Percentiles rank a stretch among this genome's conserved stretches.
Conservation (phyloP, 2,888 invertebrate species). For the Hemaris fuciformis region DNA sequence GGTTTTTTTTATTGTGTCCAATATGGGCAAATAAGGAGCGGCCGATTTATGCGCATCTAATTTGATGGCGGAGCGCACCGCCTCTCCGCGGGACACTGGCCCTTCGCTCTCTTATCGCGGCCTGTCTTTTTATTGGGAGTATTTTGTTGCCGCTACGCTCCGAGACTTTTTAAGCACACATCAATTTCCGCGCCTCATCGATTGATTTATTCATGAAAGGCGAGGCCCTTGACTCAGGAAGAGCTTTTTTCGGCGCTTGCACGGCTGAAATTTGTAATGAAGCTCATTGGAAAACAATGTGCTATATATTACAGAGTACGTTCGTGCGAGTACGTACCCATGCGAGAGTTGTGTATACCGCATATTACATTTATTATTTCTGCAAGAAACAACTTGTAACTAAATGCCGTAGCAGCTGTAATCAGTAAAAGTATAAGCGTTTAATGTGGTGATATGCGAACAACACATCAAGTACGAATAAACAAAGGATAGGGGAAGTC, state of each 20-base stretch:
- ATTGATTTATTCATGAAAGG: constrained; percentile 80
- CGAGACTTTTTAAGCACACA: constrained; percentile 73
- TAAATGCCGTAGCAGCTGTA: too few relatives aligned
- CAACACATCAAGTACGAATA: constrained; percentile 42
- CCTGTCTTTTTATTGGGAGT: constrained; percentile 70
- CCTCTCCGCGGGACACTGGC: constrained; percentile 54
- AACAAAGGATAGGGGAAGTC: constrained; percentile 62
- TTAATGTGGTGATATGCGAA: constrained; percentile 29
- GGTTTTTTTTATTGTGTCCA: constrained; percentile 25
- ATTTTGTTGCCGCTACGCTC: constrained; percentile 75
- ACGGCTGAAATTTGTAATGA: constrained; percentile 77
- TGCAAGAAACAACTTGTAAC: neutral
- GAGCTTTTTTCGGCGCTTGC: constrained; percentile 69
- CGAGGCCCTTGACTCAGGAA: constrained; percentile 71
- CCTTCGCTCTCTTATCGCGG: constrained; percentile 54
- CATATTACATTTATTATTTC: neutral
- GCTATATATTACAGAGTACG: constrained; percentile 66
- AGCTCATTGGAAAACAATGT: constrained; percentile 77
- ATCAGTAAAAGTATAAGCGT: neutral
- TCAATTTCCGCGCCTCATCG: constrained; percentile 79
- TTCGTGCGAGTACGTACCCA: constrained; percentile 15
- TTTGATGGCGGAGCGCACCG: constrained; percentile 54
- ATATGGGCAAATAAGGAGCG: constrained; percentile 21
- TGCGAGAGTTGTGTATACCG: neutral
- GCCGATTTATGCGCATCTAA: constrained; percentile 76